Percentiles rank a stretch among this genome's conserved stretches.
These are phyloP conservation scores for Eilema griseolum DNA, from an alignment of 2,888 invertebrate species.

Conservation along the genomic window DNA sequence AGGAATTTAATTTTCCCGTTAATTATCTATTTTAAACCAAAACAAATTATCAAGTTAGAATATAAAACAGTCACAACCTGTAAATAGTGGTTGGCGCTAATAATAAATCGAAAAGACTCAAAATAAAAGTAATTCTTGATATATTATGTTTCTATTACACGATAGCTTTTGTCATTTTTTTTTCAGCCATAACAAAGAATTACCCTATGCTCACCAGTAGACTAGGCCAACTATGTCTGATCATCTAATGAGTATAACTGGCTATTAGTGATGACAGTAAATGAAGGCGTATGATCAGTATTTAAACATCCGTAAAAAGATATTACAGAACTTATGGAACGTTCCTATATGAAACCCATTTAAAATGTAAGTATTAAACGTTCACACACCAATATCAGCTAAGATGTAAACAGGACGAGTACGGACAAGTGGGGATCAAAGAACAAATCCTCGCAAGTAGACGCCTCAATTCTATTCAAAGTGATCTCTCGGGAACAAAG, in stretches of 20 bases:
- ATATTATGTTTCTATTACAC: not conserved
- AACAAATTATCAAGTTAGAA: not conserved
- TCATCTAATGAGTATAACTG: not conserved
- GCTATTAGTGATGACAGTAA: not conserved
- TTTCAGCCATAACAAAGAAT: not conserved
- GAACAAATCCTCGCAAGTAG: conserved; percentile 23
- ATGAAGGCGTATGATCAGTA: not conserved
- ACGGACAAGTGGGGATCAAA: conserved; percentile 20
- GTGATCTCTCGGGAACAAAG: conserved; percentile 14
- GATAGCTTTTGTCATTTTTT: too few species aligned
- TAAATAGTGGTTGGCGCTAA: not conserved
- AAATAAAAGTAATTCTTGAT: not conserved
- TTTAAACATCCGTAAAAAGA: not conserved
- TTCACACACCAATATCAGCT: conserved; percentile 21
- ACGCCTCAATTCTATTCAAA: conserved; percentile 13
- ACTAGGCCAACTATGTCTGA: not conserved
- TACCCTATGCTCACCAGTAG: not conserved
- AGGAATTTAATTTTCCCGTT: not conserved
- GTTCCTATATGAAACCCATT: not conserved
- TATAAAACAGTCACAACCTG: not conserved
- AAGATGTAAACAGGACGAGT: conserved; percentile 9
- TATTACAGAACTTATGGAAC: not conserved
- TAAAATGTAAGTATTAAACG: not conserved
- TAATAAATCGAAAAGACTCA: not conserved
- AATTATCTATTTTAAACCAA: too few species aligned